Base-by-base conservation (phyloP, 1,140 invertebrate genomes). In the Acromyrmex heyeri region DNA sequence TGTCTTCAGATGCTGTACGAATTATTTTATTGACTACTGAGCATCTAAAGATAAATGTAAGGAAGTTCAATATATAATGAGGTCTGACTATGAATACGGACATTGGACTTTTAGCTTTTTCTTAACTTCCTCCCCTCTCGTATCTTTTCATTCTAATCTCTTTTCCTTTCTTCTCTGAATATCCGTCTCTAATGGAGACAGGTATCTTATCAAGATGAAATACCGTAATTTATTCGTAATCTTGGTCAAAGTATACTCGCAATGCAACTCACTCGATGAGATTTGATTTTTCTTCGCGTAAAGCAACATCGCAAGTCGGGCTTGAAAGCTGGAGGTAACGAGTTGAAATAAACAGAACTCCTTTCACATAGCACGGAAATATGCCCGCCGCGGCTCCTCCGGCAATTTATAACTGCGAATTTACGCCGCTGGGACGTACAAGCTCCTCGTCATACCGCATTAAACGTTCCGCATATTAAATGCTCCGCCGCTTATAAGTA, bases 381-480 rank as follows among this genome's bases (percentile, higher is more conserved):
- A 82, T 82, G 67, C 79, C 55, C 53, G 14, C 24, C 24, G 34
- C 55, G 77, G 21, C 48, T 70, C 14, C 64, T n/a, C 77, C 8
- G 77, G 67, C 79, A 48, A 73, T 82, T 82, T 82, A 82, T 82
- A 82, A 82, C 67, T 61, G 79, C 53, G 79, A 82, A 82, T 73
- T 82, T 82, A 48, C 44, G 64, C 79, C 79, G 53, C 18, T 82
- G 79, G 79, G 67, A 82, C 69, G 24, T 82, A 82, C 77, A 44
- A 81, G 30, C 38, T 82, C 55, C 79, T 73, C 79, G 79, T 82
- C 79, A 82, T 73, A 82, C 67, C 55, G 67, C 79, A 82, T 82
- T 82, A 82, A 82, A 82, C 79, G 67, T 73, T 82, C 67, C 67
- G 79, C 79, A 82, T 82, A 82, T 82, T 61, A 82, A 82, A 73